Percentiles rank a stretch among this genome's conserved stretches.
These are phyloP conservation scores for Synergus gifuensis DNA, from an alignment of 2,888 invertebrate species.

Conservation along the genomic window DNA sequence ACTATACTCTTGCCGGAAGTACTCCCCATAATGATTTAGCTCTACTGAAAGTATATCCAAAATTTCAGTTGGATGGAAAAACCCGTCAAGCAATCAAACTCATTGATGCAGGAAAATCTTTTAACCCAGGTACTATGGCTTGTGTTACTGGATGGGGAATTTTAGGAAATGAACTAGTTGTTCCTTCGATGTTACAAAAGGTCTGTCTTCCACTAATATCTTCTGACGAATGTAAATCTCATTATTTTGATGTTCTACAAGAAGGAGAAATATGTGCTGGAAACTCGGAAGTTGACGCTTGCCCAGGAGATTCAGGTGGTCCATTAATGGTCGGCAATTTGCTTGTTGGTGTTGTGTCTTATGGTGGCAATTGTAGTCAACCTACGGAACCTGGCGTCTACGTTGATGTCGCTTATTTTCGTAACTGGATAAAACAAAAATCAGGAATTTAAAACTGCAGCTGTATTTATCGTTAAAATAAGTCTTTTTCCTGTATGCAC, in stretches of 20 bases:
- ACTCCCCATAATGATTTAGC: slow-evolving; percentile 78
- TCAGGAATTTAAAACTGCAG: slow-evolving; percentile 46
- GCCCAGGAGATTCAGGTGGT: slow-evolving; percentile 65
- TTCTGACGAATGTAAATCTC: slow-evolving; percentile 74
- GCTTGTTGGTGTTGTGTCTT: slow-evolving; percentile 65
- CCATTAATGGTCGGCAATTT: slow-evolving; percentile 57
- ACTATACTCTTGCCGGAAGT: slow-evolving; percentile 62
- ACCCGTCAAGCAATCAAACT: not conserved
- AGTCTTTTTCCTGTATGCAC: too few species aligned
- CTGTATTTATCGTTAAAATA: too few species aligned
- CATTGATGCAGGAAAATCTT: not conserved
- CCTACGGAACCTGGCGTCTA: slow-evolving; percentile 76
- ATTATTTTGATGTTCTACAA: slow-evolving; percentile 75
- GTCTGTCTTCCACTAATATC: slow-evolving; percentile 81
- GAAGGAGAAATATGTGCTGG: slow-evolving; percentile 81
- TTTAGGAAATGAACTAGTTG: slow-evolving; percentile 50
- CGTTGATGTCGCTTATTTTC: slow-evolving; percentile 79
- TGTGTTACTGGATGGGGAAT: slow-evolving; percentile 63
- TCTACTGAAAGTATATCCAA: slow-evolving; percentile 78
- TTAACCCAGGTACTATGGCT: slow-evolving; percentile 24
- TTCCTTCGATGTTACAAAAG: slow-evolving; percentile 72
- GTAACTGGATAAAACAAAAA: slow-evolving; percentile 72
- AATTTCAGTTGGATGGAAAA: slow-evolving; percentile 76
- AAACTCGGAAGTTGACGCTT: slow-evolving; percentile 69
- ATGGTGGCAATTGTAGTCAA: slow-evolving; percentile 80